A percentile compares a stretch with the other conserved stretches of the same genome.
Evolutionary conservation across 2,797 vertebrate species (phyloP).

Genomic region (Enoplosus armatus): DNA sequence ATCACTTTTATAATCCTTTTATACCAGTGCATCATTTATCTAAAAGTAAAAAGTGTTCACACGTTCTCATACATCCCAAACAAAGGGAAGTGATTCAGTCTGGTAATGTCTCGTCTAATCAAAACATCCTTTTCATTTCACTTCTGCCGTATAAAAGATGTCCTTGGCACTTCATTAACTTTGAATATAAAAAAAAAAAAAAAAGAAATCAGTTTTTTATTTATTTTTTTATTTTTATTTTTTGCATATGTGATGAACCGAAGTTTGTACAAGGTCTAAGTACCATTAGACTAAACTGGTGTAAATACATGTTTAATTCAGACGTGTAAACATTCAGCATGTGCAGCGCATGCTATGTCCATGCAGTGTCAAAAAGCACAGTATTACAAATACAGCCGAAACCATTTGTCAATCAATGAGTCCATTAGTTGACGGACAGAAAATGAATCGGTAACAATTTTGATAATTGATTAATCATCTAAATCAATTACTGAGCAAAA

Average conservation of each 20-base stretch:
- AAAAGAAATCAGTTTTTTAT: too few species aligned
- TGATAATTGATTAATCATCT: too few species aligned
- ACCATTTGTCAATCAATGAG: neutral
- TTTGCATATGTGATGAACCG: conserved; percentile 31
- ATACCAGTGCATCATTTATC: conserved; percentile 29
- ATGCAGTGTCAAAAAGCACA: too few species aligned
- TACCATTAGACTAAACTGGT: conserved; percentile 16
- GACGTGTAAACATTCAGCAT: neutral
- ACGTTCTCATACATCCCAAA: conserved; percentile 33
- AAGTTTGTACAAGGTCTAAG: conserved; percentile 45
- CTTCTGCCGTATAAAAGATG: conserved; percentile 42
- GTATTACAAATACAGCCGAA: neutral
- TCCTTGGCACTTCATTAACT: conserved; percentile 70
- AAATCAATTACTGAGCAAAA: neutral
- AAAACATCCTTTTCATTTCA: conserved; percentile 58
- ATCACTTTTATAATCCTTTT: conserved; percentile 19
- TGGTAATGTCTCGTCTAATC: conserved; percentile 47
- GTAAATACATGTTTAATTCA: conserved; percentile 3
- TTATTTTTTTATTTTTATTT: neutral
- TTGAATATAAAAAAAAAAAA: conserved; percentile 41
- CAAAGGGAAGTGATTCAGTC: conserved; percentile 48
- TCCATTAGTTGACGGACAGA: neutral
- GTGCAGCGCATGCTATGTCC: neutral
- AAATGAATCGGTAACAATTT: neutral
- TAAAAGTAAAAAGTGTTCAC: conserved; percentile 43